Evolutionary conservation across 2,888 invertebrate genomes (phyloP), one percentile per base, ranked within the genome.

Genomic region (Zaprionus bogoriensis): DNA sequence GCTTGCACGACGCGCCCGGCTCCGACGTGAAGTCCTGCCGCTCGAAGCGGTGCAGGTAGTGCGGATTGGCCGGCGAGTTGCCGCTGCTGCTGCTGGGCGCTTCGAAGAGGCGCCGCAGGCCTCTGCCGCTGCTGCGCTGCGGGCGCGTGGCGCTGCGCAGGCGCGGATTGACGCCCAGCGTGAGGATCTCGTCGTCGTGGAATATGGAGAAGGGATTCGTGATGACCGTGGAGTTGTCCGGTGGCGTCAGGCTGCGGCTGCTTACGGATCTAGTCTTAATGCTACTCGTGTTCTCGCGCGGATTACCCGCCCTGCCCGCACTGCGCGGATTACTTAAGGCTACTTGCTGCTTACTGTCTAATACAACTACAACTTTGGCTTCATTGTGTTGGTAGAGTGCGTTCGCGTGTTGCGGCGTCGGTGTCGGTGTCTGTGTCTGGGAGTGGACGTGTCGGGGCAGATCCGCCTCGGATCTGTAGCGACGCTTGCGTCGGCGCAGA

Each of bases 151-250:
- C 86, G 36, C 71, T 74, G 7, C 89, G 75, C 19, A 87, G 67
- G 0, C 88, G 77, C 1, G 87, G 77, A 44, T 88, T 88, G 0
- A 88, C 87, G 39, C 77, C 86, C 0, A 89, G 64, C 2, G 87
- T 88, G 10, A 89, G 74, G 10, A 87, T 82, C 48, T 86, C 86
- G 44, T 88, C 87, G 27, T 91, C 91, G 55, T 89, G 89, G 36
- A 89, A 89, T 27, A 89, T 90, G 42, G 90, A 90, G 67, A 91
- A 91, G 22, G 91, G 91, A 74, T 91, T 91, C 7, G 90, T 90
- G 27, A 91, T 90, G 22, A 91, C 90, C 55, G 89, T 90, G 27
- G 89, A 90, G 67, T 84, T 88, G 32, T 89, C 89, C 44, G 65
- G 48, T 42, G 65, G 58, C 51, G 67, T 53, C 10, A 19, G 9